A percentile compares a stretch with the other conserved stretches of the same genome.
Conservation (phyloP, 2,797 vertebrate species). For the Galago senegalensis region DNA sequence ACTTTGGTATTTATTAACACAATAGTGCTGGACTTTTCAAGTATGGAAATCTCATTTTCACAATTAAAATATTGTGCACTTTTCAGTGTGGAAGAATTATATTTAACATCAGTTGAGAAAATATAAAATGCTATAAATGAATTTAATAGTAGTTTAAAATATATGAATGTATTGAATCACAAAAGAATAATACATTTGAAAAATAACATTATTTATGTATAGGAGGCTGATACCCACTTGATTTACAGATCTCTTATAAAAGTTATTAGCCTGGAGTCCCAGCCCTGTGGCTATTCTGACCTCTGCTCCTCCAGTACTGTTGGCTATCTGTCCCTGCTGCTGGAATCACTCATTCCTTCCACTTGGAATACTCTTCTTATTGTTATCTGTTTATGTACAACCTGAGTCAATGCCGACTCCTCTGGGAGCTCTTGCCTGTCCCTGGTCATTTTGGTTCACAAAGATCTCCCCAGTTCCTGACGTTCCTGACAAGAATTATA, state of each 20-base stretch:
- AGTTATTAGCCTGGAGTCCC: not conserved
- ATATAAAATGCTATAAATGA: not conserved
- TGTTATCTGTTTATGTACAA: not conserved
- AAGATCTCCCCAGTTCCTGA: not conserved
- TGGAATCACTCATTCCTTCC: not conserved
- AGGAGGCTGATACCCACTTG: not conserved
- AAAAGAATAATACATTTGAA: not conserved
- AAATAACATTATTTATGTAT: not conserved
- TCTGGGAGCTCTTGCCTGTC: not conserved
- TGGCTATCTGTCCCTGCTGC: not conserved
- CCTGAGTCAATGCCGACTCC: not conserved
- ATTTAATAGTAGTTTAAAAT: constrained; percentile 27
- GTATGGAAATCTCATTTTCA: not conserved
- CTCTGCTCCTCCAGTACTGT: not conserved
- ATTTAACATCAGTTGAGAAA: constrained; percentile 37
- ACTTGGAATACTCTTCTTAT: not conserved
- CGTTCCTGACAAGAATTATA: not conserved
- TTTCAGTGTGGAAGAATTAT: not conserved
- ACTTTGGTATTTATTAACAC: not conserved
- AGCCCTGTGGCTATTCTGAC: not conserved
- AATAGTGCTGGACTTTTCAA: not conserved
- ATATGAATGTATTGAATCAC: not conserved
- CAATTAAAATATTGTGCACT: not conserved
- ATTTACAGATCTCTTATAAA: not conserved
- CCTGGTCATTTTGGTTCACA: not conserved